Evolutionary conservation across 2,797 vertebrate genomes (phyloP).

Genomic region (Brachyrhaphis roseni): DNA sequence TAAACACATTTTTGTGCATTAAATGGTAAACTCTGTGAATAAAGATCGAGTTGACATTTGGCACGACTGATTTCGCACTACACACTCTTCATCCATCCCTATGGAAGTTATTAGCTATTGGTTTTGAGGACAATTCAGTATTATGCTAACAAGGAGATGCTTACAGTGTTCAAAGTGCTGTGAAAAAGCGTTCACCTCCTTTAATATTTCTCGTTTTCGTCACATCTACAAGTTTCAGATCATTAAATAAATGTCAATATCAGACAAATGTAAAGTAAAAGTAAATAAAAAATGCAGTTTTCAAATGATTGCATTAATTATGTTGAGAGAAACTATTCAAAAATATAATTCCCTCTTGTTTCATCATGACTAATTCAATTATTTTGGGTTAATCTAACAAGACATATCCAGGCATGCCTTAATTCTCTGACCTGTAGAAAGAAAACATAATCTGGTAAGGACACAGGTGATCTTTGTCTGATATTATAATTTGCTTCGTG

Average conservation of each 20-base stretch:
- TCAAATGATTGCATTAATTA: neutral
- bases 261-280: neutral
- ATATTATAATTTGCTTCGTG: neutral
- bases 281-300: neutral
- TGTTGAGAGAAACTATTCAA: neutral
- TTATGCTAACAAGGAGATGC: neutral
- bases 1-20: neutral
- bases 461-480: neutral
- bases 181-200: neutral
- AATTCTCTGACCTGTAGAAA: neutral
- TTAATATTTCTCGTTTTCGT: neutral
- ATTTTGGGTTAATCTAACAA: no score
- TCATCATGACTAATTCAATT: neutral
- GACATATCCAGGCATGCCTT: neutral
- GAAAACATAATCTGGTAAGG: neutral
- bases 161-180: neutral
- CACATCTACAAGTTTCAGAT: neutral
- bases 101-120: neutral
- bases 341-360: neutral
- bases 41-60: constrained; percentile 26
- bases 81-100: neutral
- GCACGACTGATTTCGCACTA: constrained; percentile 25
- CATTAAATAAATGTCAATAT: neutral
- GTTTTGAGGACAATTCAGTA: constrained; percentile 27
- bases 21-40: neutral